Evolutionary conservation across 2,113 vertebrate species (phyloP).

Genomic region (Thalassoma bifasciatum): DNA sequence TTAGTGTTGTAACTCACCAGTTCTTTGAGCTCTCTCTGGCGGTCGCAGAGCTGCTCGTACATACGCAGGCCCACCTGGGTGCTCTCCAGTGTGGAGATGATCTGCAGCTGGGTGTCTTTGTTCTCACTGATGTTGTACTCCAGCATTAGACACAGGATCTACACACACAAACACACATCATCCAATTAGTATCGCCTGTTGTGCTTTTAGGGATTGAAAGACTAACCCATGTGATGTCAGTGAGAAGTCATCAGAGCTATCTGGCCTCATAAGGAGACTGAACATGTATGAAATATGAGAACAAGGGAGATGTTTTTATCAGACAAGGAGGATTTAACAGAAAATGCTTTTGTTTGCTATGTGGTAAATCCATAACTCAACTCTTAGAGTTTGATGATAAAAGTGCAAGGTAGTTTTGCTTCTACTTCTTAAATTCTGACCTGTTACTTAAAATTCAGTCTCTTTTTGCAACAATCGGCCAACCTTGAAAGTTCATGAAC

Average conservation of each 20-base stretch:
- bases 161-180: constrained; percentile 7
- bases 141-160: constrained; percentile 99
- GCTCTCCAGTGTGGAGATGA: constrained; percentile 99
- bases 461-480: too few species aligned
- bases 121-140: constrained; percentile 99
- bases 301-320: too few species aligned
- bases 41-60: constrained; percentile 98
- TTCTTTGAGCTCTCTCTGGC: constrained; percentile 97
- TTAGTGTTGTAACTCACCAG: constrained; percentile 85
- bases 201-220: neutral
- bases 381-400: too few species aligned
- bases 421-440: neutral
- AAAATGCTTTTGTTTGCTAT: too few species aligned
- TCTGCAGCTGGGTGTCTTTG: constrained; percentile 98
- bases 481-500: too few species aligned
- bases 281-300: too few species aligned
- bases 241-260: neutral
- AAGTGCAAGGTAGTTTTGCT: neutral
- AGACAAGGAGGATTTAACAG: too few species aligned
- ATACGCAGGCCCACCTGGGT: constrained; percentile 95
- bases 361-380: too few species aligned
- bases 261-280: too few species aligned
- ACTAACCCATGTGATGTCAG: neutral
- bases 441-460: too few species aligned
- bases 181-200: too few species aligned